Percentiles rank a stretch among this genome's conserved stretches.
phyloP scores from a whole-genome alignment of 2,888 invertebrate species.

The Eutolmus rufibarbis region DNA sequence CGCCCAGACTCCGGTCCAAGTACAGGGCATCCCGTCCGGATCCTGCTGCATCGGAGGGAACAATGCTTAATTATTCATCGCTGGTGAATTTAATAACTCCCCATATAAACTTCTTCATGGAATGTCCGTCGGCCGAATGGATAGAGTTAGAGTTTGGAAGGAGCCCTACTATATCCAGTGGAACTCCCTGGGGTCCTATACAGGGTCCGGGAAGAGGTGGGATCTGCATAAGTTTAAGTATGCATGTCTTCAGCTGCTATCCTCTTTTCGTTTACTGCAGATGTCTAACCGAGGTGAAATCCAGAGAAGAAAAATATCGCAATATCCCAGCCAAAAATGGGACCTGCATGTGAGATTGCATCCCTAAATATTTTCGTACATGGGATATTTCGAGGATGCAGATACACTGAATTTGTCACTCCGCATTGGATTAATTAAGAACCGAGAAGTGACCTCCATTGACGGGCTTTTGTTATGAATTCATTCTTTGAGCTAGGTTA shows the following conservation, averaged over 20 bases:
- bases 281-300: conserved; percentile 29
- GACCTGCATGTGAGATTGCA: conserved; percentile 40
- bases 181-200: neutral
- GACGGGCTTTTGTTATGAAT: neutral
- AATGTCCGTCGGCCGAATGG: conserved; percentile 2
- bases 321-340: conserved; percentile 29
- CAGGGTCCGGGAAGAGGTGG: neutral
- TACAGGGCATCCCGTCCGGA: neutral
- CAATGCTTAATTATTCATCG: conserved; percentile 48
- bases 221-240: conserved; percentile 17
- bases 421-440: conserved; percentile 32
- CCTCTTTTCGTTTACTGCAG: conserved; percentile 38
- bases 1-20: neutral
- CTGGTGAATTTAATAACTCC: conserved; percentile 48
- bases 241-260: conserved; percentile 14
- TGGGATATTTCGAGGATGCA: neutral
- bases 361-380: conserved; percentile 21
- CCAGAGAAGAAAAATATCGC: conserved; percentile 42
- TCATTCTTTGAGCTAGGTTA: neutral
- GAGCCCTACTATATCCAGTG: neutral
- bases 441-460: neutral
- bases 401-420: conserved; percentile 42
- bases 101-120: conserved; percentile 39
- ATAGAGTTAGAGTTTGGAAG: conserved; percentile 11
- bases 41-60: conserved; percentile 8